A percentile compares a stretch with the other conserved stretches of the same genome.
Conservation (phyloP, 2,888 invertebrate species). For the Limnephilus auricula region DNA sequence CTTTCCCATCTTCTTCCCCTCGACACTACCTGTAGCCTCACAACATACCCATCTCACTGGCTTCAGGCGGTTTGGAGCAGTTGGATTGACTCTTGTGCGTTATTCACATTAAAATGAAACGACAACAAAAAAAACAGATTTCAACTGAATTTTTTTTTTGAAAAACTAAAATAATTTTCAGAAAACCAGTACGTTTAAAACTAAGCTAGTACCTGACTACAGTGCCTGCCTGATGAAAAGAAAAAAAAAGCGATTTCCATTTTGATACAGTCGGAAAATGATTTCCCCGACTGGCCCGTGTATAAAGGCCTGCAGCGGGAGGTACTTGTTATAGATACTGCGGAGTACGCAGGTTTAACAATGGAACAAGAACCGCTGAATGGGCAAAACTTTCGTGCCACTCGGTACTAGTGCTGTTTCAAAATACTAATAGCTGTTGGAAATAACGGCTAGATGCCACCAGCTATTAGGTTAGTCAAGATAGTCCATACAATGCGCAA, state of each 20-base stretch:
- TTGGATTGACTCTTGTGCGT: too few species aligned
- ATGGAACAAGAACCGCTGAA: constrained; percentile 53
- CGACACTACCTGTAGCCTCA: too few species aligned
- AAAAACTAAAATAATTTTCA: neutral
- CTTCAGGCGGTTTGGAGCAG: too few species aligned
- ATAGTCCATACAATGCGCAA: too few species aligned
- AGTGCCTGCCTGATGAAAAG: neutral
- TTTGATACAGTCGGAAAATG: constrained; percentile 6
- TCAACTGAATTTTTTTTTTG: neutral
- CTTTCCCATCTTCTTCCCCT: too few species aligned
- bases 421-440: too few species aligned
- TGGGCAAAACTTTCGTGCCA: constrained; percentile 50
- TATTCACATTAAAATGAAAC: too few species aligned
- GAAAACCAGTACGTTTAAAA: neutral
- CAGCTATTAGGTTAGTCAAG: too few species aligned
- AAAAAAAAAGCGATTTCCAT: constrained; percentile 14
- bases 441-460: too few species aligned
- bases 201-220: neutral
- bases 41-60: too few species aligned
- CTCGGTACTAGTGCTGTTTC: neutral
- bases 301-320: constrained; percentile 32
- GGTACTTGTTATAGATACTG: neutral
- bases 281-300: constrained; percentile 16
- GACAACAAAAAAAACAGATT: too few species aligned
- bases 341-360: constrained; percentile 37